phyloP scores from a whole-genome alignment of 1,140 invertebrate species.

The Pseudoatta argentina region DNA sequence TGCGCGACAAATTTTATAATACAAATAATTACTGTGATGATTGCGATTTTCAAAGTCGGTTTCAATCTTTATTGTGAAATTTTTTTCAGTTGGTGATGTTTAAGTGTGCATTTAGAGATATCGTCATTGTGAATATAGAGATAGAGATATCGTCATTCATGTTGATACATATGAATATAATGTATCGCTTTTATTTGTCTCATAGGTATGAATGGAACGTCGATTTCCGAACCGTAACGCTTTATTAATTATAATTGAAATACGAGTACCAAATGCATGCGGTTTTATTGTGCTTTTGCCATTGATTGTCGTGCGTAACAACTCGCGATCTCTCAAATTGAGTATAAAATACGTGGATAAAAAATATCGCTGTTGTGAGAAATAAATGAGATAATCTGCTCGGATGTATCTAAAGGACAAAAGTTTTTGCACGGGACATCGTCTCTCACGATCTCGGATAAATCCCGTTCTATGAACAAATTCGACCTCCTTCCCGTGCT shows the following conservation, averaged over 20 bases:
- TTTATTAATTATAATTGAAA: conserved; percentile 58
- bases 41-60: not conserved
- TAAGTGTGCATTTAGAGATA: not conserved
- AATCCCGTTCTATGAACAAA: not conserved
- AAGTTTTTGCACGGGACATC: not conserved
- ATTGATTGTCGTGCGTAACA: conserved; percentile 25
- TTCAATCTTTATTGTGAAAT: not conserved
- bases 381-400: conserved; percentile 34
- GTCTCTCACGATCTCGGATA: not conserved
- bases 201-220: conserved; percentile 36
- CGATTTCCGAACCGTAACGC: conserved; percentile 46
- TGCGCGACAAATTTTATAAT: not conserved
- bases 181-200: conserved; percentile 47
- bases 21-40: not conserved
- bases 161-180: conserved; percentile 3
- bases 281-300: conserved; percentile 27
- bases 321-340: not conserved
- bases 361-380: not conserved
- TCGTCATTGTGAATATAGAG: not conserved
- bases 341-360: not conserved
- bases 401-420: not conserved
- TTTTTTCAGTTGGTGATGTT: not conserved
- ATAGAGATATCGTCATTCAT: not conserved
- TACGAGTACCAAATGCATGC: conserved; percentile 12
- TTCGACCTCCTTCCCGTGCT: not conserved